Base-by-base conservation (phyloP, 2,888 invertebrate genomes). In the Drosophila limbata region DNA sequence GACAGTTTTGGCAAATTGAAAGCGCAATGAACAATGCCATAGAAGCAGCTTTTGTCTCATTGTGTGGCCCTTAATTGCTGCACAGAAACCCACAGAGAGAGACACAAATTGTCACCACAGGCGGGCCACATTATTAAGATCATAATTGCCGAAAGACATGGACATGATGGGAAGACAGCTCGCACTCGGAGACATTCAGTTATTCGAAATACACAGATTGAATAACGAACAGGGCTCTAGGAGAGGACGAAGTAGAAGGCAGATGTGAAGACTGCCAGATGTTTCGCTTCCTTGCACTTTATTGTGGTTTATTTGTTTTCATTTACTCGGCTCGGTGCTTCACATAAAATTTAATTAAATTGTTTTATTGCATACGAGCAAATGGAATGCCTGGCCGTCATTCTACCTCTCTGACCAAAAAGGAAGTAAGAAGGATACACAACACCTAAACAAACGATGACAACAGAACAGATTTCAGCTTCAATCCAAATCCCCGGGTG, bases 231-330 rank as follows among this genome's bases (percentile, higher is more conserved):
- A 33, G 25, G 48, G 60, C 47, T 61, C 47, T n/a, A n/a, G 35
- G 48, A 37, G 51, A 6, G 4, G 37, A 52, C 28, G 37, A 52
- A 33, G 21, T 19, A 13, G 33, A 60, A 33, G 48, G 3, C 25
- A 19, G 28, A 28, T 28, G 28, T 28, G 8, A 8, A 28, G 45
- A 56, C 61, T 65, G 72, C 35, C 79, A 78, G 73, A 57, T 77
- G 69, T 42, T 61, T 62, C 62, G 65, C 73, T 63, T 57, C 39
- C 65, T 51, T 67, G 70, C 71, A 66, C 72, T 73, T 81, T 72
- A 88, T 88, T 86, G 84, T 79, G 87, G 77, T 89, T 85, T 85
- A 85, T 89, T 84, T 80, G 89, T 78, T 89, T 87, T 89, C 87
- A 89, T 85, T 78, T 79, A 72, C 73, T 79, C 68, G 73, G 45